Evolutionary conservation across 1,140 invertebrate species (phyloP).

Genomic region (Camponotus pennsylvanicus): DNA sequence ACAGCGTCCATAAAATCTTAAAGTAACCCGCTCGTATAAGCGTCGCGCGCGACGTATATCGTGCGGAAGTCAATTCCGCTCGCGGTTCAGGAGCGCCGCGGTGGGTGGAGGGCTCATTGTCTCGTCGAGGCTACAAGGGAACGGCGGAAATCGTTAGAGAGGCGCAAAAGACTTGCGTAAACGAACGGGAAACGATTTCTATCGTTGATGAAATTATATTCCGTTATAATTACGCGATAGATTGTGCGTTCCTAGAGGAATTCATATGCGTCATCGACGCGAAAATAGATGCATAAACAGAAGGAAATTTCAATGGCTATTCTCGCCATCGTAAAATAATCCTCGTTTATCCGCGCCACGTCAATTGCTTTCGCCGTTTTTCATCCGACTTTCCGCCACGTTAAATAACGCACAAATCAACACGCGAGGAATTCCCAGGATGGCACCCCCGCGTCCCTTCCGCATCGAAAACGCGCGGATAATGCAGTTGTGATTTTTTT

Average conservation of each 20-base stretch:
- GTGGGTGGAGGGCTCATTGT: constrained; percentile 34
- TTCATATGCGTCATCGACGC: neutral
- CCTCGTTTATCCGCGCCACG: neutral
- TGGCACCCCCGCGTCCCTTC: neutral
- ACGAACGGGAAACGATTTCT: constrained; percentile 4
- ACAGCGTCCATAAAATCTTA: constrained; percentile 63
- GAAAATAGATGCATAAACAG: neutral
- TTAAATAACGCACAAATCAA: constrained; percentile 17
- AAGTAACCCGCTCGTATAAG: constrained; percentile 7
- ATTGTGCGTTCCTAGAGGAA: neutral
- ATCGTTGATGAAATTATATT: neutral
- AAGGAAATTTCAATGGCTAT: neutral
- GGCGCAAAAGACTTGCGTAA: neutral
- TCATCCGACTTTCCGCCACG: neutral
- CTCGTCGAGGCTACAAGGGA: neutral
- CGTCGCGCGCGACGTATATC: neutral
- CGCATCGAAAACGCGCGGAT: neutral
- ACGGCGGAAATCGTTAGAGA: constrained; percentile 1
- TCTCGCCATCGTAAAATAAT: neutral
- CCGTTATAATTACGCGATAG: neutral
- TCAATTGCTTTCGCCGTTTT: neutral
- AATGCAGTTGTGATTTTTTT: constrained; percentile 1
- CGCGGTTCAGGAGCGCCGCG: neutral
- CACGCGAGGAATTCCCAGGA: neutral
- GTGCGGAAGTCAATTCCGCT: constrained; percentile 38